phyloP scores from a whole-genome alignment of 2,113 vertebrate species.

The Alosa alosa region DNA sequence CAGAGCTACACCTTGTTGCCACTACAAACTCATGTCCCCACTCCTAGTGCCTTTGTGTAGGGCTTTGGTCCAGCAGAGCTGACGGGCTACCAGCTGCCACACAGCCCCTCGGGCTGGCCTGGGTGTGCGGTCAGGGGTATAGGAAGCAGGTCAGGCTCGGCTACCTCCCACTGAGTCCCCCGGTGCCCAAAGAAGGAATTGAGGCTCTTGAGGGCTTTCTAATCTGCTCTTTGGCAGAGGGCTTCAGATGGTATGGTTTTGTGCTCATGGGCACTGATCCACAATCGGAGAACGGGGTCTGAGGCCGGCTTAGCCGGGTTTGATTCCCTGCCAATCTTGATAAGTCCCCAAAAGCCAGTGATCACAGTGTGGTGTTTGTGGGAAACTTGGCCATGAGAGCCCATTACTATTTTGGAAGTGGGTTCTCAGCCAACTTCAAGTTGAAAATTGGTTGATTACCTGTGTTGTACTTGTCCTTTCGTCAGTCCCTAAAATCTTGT shows the following conservation, averaged over 20 bases:
- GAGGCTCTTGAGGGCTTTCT: conserved; percentile 46
- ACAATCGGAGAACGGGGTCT: conserved; percentile 37
- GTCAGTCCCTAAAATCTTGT: conserved; percentile 10
- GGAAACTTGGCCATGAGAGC: conserved; percentile 38
- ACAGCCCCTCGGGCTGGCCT: neutral
- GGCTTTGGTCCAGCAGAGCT: neutral
- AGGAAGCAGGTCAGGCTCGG: conserved; percentile 51
- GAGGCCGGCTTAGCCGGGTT: conserved; percentile 35
- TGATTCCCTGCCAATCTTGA: conserved; percentile 63
- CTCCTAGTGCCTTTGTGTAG: neutral
- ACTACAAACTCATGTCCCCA: conserved; percentile 28
- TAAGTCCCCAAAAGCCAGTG: conserved; percentile 47
- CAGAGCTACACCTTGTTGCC: neutral
- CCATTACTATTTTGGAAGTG: neutral
- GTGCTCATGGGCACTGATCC: conserved; percentile 40
- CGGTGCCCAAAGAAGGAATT: conserved; percentile 60
- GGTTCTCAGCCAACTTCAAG: neutral
- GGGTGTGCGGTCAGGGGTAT: conserved; percentile 34
- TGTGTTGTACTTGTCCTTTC: conserved; percentile 28
- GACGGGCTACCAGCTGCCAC: neutral
- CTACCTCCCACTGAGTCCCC: conserved; percentile 37
- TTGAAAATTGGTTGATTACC: conserved; percentile 34
- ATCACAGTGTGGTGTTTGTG: conserved; percentile 39
- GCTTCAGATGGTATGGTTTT: conserved; percentile 35
- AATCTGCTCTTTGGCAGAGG: conserved; percentile 50